phyloP scores from a whole-genome alignment of 2,888 invertebrate species.

The Adelphocoris suturalis region DNA sequence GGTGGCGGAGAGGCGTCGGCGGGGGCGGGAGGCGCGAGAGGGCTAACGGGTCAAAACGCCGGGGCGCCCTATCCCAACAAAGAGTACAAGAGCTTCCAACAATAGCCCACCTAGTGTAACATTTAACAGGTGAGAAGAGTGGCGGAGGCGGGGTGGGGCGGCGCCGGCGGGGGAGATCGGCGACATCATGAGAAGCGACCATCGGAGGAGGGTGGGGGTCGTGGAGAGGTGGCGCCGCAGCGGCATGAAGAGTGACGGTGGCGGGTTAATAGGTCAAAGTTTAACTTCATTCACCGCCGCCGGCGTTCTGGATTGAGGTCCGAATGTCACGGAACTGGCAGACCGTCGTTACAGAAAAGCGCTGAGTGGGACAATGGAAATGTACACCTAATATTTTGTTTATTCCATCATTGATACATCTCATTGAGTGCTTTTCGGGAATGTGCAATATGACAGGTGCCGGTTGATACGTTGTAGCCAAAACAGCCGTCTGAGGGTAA shows the following conservation, averaged over 20 bases:
- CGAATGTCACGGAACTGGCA: neutral
- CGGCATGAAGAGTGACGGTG: slow-evolving; percentile 26
- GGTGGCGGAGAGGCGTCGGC: neutral
- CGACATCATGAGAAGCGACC: neutral
- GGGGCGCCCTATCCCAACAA: slow-evolving; percentile 62
- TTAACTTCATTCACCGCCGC: slow-evolving; percentile 66
- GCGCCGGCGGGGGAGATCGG: neutral
- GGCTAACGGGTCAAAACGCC: slow-evolving; percentile 5
- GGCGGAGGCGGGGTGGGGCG: neutral
- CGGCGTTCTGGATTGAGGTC: slow-evolving; percentile 20
- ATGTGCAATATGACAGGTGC: too few species aligned
- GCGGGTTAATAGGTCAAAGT: slow-evolving; percentile 70
- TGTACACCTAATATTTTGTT: too few species aligned
- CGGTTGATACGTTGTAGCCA: too few species aligned
- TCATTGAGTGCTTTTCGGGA: too few species aligned
- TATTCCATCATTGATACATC: too few species aligned
- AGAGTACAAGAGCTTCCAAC: slow-evolving; percentile 62
- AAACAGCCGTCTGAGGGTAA: too few species aligned
- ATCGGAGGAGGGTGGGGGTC: neutral
- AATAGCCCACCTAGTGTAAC: slow-evolving; percentile 64
- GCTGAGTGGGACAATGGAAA: too few species aligned
- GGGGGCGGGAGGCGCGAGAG: neutral
- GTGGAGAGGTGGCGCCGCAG: neutral
- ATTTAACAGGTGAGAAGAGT: slow-evolving; percentile 57
- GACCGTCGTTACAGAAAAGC: too few species aligned